These are phyloP conservation scores for Istiophorus platypterus DNA, from an alignment of 2,113 vertebrate genomes.

Conservation along the genomic window DNA sequence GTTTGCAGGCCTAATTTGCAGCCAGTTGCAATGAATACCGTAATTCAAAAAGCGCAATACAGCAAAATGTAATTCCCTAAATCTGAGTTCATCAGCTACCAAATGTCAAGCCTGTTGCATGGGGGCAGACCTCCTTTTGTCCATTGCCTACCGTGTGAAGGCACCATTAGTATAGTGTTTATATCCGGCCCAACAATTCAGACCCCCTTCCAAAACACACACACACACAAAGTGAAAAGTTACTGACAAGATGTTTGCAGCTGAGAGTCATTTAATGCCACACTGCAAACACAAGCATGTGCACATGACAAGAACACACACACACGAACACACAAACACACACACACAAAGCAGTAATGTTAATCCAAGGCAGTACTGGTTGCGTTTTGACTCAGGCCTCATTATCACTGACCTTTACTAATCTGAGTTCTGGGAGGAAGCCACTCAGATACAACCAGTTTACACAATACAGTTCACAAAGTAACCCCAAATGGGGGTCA, in stretches of 20 bases:
- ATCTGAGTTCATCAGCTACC: neutral
- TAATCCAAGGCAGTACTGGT: conserved; percentile 53
- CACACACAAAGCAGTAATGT: conserved; percentile 35
- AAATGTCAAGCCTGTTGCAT: neutral
- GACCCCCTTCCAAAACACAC: conserved; percentile 30
- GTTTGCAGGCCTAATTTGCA: neutral
- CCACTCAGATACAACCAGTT: conserved; percentile 50
- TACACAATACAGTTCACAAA: conserved; percentile 18
- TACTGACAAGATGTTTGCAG: conserved; percentile 46
- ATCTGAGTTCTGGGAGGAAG: conserved; percentile 50
- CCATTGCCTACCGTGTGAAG: conserved; percentile 26
- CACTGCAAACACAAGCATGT: conserved; percentile 47
- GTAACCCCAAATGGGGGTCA: neutral
- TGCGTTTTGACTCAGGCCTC: conserved; percentile 62
- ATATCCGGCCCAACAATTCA: conserved; percentile 38
- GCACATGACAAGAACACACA: conserved; percentile 46
- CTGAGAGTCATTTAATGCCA: conserved; percentile 57
- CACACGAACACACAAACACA: conserved; percentile 39
- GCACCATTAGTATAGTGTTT: conserved; percentile 55
- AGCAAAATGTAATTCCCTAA: neutral
- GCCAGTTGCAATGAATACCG: neutral
- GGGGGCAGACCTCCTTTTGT: conserved; percentile 1
- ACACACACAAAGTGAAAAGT: conserved; percentile 29
- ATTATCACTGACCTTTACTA: conserved; percentile 71
- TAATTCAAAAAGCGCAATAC: neutral